These are phyloP conservation scores for Agapostemon virescens DNA, from an alignment of 2,888 invertebrate genomes.

Conservation along the genomic window DNA sequence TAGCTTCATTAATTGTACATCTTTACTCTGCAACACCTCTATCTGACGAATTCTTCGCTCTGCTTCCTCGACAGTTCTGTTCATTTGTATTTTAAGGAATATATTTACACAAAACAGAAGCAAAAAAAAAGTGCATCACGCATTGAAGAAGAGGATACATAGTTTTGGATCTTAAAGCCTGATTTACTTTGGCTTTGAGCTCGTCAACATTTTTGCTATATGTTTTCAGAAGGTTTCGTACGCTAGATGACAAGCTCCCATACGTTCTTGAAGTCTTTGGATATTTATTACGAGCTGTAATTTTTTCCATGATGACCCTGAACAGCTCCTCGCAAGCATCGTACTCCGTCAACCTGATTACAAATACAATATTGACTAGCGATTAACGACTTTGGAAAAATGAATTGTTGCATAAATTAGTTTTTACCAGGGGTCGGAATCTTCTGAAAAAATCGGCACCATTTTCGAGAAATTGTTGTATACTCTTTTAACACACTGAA, in stretches of 20 bases:
- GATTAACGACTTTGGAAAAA: background rate
- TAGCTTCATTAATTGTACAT: slow-evolving; percentile 82
- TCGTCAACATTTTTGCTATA: slow-evolving; percentile 84
- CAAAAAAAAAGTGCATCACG: accelerated
- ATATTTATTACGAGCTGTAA: slow-evolving; percentile 83
- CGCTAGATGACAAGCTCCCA: slow-evolving; percentile 83
- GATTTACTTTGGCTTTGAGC: slow-evolving; percentile 83
- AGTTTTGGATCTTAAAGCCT: slow-evolving; percentile 79
- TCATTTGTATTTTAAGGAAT: slow-evolving; percentile 68
- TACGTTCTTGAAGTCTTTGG: slow-evolving; percentile 82
- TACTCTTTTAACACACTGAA: background rate
- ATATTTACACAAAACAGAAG: slow-evolving; percentile 40
- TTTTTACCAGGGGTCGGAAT: background rate
- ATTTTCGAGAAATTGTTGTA: background rate
- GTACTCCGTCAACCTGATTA: slow-evolving; percentile 84
- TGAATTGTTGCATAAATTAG: background rate
- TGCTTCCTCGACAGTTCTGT: slow-evolving; percentile 84
- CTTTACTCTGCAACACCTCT: slow-evolving; percentile 84
- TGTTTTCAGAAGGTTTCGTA: slow-evolving; percentile 84
- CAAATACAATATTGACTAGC: background rate
- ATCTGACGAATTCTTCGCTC: slow-evolving; percentile 84
- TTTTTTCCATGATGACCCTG: slow-evolving; percentile 84
- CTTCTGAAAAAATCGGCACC: background rate
- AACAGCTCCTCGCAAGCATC: slow-evolving; percentile 85
- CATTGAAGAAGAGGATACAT: slow-evolving; percentile 80